Evolutionary conservation across 2,113 vertebrate genomes (phyloP).

Genomic region (Leptobrachium ailaonicum): DNA sequence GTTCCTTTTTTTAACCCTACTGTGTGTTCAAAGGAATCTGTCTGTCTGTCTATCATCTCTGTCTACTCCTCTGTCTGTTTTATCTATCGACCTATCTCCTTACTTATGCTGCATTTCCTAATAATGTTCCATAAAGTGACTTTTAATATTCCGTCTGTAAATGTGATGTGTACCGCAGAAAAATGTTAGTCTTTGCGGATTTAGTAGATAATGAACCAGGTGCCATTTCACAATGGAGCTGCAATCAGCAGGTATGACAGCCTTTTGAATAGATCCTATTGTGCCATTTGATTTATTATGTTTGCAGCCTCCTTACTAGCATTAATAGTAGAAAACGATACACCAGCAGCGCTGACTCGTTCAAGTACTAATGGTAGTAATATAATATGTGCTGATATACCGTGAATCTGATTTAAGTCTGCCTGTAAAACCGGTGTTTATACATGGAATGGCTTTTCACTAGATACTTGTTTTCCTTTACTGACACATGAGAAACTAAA

Average conservation of each 20-base stretch:
- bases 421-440: slow-evolving; percentile 18
- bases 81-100: too few species aligned
- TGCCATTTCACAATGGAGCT: slow-evolving; percentile 23
- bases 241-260: slow-evolving; percentile 1
- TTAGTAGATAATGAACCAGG: slow-evolving; percentile 41
- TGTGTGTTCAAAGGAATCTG: too few species aligned
- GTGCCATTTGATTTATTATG: slow-evolving; percentile 39
- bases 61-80: too few species aligned
- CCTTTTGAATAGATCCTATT: slow-evolving; percentile 28
- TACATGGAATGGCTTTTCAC: slow-evolving; percentile 6
- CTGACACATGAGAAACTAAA: slow-evolving; percentile 17
- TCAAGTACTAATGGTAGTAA: slow-evolving; percentile 43
- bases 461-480: not conserved
- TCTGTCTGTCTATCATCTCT: too few species aligned
- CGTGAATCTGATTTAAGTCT: slow-evolving; percentile 35
- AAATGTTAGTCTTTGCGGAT: not conserved
- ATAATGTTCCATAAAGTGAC: too few species aligned
- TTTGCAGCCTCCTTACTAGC: slow-evolving; percentile 27
- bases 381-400: slow-evolving; percentile 48
- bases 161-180: slow-evolving; percentile 12
- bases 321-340: slow-evolving; percentile 37
- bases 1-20: too few species aligned
- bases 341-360: slow-evolving; percentile 24
- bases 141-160: not conserved
- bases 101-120: too few species aligned